phyloP scores from a whole-genome alignment of 1,140 invertebrate genomes.

The Patella vulgata region DNA sequence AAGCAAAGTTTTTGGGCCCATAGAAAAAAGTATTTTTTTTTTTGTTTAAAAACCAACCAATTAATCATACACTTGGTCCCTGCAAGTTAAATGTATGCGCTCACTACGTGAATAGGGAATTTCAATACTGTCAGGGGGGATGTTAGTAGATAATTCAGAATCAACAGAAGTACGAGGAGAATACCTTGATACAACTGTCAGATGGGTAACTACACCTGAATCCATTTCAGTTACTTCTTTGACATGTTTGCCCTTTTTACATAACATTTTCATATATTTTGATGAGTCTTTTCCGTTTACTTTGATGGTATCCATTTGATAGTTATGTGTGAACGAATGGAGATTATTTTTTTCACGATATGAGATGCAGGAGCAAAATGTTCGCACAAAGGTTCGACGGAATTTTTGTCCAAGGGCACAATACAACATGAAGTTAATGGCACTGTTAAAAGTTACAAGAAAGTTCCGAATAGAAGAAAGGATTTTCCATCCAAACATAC shows the following conservation, averaged over 20 bases:
- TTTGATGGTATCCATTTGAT: constrained; percentile 5
- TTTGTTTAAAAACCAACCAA: too few relatives aligned
- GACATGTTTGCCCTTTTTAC: constrained; percentile 1
- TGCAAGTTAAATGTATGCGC: too few relatives aligned
- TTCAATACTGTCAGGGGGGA: too few relatives aligned
- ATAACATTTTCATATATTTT: constrained; percentile 12
- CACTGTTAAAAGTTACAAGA: constrained; percentile 95
- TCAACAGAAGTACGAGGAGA: too few relatives aligned
- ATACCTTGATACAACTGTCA: too few relatives aligned
- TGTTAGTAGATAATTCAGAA: too few relatives aligned
- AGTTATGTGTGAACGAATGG: constrained; percentile 45
- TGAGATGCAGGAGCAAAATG: constrained; percentile 76
- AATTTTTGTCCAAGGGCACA: constrained; percentile 98
- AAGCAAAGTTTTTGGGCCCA: too few relatives aligned
- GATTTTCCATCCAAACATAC: constrained; percentile 42
- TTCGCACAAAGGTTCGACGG: constrained; percentile 85
- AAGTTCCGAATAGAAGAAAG: constrained; percentile 75
- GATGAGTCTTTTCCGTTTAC: constrained; percentile 9
- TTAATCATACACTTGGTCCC: too few relatives aligned
- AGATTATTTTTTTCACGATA: constrained; percentile 33
- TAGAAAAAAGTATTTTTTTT: too few relatives aligned
- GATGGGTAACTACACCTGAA: neutral
- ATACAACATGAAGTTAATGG: constrained; percentile 97
- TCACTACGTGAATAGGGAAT: too few relatives aligned
- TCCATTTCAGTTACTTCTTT: neutral